phyloP scores from a whole-genome alignment of 2,113 vertebrate species.

The Prochilodus magdalenae region DNA sequence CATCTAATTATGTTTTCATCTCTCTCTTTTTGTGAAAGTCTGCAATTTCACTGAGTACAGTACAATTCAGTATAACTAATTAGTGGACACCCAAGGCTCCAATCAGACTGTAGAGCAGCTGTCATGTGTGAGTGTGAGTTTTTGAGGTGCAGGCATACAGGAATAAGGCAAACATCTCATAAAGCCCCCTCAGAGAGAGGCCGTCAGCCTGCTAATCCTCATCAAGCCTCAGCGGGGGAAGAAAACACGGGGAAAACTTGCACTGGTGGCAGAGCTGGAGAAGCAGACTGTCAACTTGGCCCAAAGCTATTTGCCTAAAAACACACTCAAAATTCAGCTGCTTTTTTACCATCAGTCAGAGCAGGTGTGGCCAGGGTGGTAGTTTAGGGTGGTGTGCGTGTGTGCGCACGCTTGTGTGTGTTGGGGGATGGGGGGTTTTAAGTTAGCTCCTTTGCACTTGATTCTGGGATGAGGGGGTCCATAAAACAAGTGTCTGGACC shows the following conservation, averaged over 20 bases:
- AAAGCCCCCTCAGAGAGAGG: background rate
- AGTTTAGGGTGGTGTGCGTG: no score
- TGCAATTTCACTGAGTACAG: background rate
- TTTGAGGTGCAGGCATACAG: background rate
- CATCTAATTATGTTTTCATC: no score
- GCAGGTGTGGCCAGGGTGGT: constrained; percentile 37
- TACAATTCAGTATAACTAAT: constrained; percentile 2
- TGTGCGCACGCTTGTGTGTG: no score
- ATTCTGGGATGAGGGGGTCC: constrained; percentile 40
- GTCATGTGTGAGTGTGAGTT: constrained; percentile 7
- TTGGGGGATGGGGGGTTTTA: background rate
- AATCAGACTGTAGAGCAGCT: constrained; percentile 7
- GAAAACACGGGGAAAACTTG: background rate
- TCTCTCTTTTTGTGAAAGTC: background rate
- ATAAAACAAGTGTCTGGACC: constrained; percentile 45
- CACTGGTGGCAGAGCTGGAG: background rate
- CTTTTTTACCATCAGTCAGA: background rate
- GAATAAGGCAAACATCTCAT: constrained; percentile 10
- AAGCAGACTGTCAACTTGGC: background rate
- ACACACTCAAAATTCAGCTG: background rate
- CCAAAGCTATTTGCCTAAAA: constrained; percentile 3
- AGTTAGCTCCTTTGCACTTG: constrained; percentile 32
- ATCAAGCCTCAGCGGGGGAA: constrained; percentile 4
- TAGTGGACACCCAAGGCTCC: background rate
- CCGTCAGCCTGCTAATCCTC: background rate